These are phyloP conservation scores for Frankliniella intonsa DNA, from an alignment of 2,888 invertebrate species.

Conservation along the genomic window DNA sequence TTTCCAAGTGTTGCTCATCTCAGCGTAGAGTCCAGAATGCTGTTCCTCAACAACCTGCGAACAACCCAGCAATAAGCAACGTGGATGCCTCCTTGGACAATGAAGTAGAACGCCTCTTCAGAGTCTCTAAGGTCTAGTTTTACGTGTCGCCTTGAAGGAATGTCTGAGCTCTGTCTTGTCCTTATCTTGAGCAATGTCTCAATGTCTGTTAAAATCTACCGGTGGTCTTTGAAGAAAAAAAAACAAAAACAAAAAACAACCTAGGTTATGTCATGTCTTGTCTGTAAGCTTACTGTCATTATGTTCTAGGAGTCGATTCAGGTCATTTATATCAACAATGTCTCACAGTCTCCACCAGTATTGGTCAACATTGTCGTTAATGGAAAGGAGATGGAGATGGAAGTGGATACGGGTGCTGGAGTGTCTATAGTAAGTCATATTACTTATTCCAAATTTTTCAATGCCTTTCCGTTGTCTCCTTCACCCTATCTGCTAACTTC, in stretches of 20 bases:
- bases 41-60: not conserved
- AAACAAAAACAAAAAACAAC: no score
- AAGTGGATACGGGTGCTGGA: not conserved
- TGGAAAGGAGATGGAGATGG: not conserved
- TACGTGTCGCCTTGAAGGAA: not conserved
- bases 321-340: not conserved
- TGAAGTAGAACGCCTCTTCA: not conserved
- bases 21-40: not conserved
- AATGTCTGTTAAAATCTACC: not conserved
- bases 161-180: not conserved
- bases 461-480: not conserved
- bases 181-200: not conserved
- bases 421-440: not conserved
- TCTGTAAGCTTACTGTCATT: not conserved
- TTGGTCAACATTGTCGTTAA: not conserved
- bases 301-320: not conserved
- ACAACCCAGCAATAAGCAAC: not conserved
- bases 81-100: not conserved
- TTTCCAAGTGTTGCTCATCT: not conserved
- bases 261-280: not conserved
- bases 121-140: not conserved
- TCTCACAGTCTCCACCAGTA: not conserved
- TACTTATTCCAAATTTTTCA: not conserved
- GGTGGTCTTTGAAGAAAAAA: no score
- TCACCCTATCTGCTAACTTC: not conserved